A percentile compares a stretch with the other conserved stretches of the same genome.
phyloP scores from a whole-genome alignment of 2,113 vertebrate species.

The Oncorhynchus keta region DNA sequence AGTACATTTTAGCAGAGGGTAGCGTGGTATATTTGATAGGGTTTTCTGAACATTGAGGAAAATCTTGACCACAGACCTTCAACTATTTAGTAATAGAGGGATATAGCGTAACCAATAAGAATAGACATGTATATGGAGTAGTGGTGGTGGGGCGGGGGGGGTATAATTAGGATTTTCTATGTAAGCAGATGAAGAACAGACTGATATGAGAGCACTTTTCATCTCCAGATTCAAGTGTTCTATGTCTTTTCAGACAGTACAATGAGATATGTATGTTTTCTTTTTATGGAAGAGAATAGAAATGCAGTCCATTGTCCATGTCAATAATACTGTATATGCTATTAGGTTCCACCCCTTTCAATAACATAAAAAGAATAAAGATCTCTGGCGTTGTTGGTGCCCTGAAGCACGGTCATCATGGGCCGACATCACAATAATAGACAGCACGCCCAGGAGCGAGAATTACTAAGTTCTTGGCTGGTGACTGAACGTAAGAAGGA shows the following conservation, averaged over 20 bases:
- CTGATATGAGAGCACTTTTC: conserved; percentile 2
- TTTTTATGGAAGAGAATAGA: conserved; percentile 11
- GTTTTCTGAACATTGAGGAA: conserved; percentile 31
- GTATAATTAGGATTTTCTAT: conserved; percentile 52
- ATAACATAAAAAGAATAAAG: neutral
- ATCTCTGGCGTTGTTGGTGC: neutral
- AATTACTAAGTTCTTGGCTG: conserved; percentile 47
- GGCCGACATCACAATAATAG: conserved; percentile 19
- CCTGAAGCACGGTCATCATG: conserved; percentile 3
- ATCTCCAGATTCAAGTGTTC: conserved; percentile 29
- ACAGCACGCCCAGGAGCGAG: neutral
- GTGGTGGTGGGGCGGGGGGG: neutral
- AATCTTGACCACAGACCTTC: conserved; percentile 7
- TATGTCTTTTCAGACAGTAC: conserved; percentile 37
- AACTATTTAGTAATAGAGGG: neutral
- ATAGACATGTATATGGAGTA: neutral
- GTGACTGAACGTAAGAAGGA: conserved; percentile 47
- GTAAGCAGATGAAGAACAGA: conserved; percentile 20
- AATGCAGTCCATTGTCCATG: conserved; percentile 33
- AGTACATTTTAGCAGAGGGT: neutral
- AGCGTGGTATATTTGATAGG: conserved; percentile 5
- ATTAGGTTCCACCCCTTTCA: conserved; percentile 12
- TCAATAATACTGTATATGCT: conserved; percentile 15
- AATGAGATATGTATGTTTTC: conserved; percentile 11
- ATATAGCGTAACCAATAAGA: conserved; percentile 12